Evolutionary conservation across 2,797 vertebrate genomes (phyloP).

Genomic region (Cyclura pinguis): DNA sequence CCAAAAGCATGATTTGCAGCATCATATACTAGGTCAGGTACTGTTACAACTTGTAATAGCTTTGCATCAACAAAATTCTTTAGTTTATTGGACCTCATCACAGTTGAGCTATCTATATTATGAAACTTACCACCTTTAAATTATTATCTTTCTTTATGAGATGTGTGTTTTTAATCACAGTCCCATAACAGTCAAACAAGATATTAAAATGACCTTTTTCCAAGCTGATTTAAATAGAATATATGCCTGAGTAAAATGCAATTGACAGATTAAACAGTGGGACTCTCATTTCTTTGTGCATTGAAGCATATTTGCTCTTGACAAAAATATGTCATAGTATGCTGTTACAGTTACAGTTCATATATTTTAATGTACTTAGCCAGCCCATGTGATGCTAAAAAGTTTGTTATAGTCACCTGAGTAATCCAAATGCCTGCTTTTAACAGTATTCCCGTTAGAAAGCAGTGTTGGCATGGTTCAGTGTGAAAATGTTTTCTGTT

Average conservation of each 20-base stretch:
- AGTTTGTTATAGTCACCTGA: conserved; percentile 27
- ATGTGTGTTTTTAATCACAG: background rate
- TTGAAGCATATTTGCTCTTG: background rate
- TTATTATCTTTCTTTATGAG: background rate
- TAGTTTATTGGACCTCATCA: background rate
- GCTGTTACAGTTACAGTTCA: background rate
- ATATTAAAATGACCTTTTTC: background rate
- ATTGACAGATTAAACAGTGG: background rate
- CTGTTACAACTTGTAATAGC: background rate
- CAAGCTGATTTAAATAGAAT: background rate
- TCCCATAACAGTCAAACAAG: background rate
- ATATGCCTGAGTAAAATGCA: background rate
- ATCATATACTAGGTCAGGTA: background rate
- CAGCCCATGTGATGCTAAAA: background rate
- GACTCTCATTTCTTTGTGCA: background rate
- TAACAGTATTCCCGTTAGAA: conserved; percentile 1
- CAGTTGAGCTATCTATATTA: background rate
- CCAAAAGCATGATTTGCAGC: background rate
- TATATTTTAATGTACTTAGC: background rate
- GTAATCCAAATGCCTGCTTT: conserved; percentile 29
- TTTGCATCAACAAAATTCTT: background rate
- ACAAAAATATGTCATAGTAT: background rate
- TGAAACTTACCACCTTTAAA: background rate
- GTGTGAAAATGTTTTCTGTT: conserved; percentile 18
- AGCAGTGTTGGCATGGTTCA: conserved; percentile 3